phyloP scores from a whole-genome alignment of 1,140 invertebrate genomes.

The Luehdorfia chinensis region DNA sequence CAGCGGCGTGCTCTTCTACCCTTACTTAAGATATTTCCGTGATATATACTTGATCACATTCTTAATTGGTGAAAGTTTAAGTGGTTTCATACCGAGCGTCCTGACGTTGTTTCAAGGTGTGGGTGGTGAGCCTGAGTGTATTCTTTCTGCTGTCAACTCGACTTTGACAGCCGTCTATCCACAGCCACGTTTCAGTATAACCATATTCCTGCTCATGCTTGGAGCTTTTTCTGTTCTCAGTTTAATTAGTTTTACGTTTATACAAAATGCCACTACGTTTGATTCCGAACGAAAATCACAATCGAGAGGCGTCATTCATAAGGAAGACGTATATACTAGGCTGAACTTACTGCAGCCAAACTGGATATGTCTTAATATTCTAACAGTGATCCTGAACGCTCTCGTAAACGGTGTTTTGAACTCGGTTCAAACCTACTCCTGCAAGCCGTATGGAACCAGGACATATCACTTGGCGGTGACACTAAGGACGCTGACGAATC shows the following conservation, averaged over 20 bases:
- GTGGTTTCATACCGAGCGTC: slow-evolving; percentile 92
- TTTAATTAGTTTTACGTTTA: slow-evolving; percentile 78
- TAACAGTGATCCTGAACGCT: slow-evolving; percentile 80
- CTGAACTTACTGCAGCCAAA: slow-evolving; percentile 38
- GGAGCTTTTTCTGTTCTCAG: slow-evolving; percentile 78
- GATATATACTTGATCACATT: slow-evolving; percentile 84
- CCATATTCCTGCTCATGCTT: slow-evolving; percentile 85
- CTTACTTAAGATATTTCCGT: slow-evolving; percentile 91
- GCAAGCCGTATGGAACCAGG: slow-evolving; percentile 89
- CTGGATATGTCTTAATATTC: slow-evolving; percentile 76
- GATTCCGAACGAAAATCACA: slow-evolving; percentile 56
- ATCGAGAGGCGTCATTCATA: slow-evolving; percentile 36
- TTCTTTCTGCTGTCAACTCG: slow-evolving; percentile 34
- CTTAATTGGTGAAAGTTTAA: slow-evolving; percentile 87
- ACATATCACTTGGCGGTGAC: slow-evolving; percentile 91
- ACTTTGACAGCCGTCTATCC: slow-evolving; percentile 47
- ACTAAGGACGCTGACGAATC: slow-evolving; percentile 90
- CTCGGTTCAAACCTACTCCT: slow-evolving; percentile 92
- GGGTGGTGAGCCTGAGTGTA: slow-evolving; percentile 81
- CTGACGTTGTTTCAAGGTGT: slow-evolving; percentile 91
- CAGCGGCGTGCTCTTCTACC: slow-evolving; percentile 94
- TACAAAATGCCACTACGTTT: slow-evolving; percentile 73
- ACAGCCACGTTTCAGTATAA: slow-evolving; percentile 80
- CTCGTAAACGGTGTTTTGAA: slow-evolving; percentile 88
- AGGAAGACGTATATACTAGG: too few relatives aligned